Base-by-base conservation (phyloP, 2,888 invertebrate genomes). In the Fragum fragum region DNA sequence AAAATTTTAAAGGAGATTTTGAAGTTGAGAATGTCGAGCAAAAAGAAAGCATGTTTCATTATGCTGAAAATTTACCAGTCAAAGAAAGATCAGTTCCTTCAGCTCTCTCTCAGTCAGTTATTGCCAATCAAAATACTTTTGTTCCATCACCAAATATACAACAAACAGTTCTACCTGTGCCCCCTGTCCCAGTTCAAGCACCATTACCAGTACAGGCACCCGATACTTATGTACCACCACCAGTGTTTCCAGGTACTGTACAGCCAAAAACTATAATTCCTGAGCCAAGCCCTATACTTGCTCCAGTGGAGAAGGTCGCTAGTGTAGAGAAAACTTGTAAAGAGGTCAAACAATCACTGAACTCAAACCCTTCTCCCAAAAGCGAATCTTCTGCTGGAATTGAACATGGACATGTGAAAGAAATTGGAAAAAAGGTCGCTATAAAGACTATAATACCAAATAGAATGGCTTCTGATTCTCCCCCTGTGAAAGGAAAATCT, bases 381-480 rank as follows among this genome's bases (percentile, higher is more conserved):
- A 59, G 16, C 11, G 3, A 26, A 6, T 59, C 26, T 32, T n/a
- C n/a, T 28, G 11, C 9, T 32, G 61, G 32, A 14, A 16, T 32
- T 32, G 32, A 7, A 18, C 61, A 61, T 14, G 32, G 6, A 0
- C 14, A 1, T 61, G n/a, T 29, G 28, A 61, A 29, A 53, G 70
- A 70, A 29, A 53, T 23, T 14, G 42, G 32, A 11, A 75, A 75
- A 72, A 63, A 72, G 21, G 55, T 80, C 32, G n/a, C 63, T 7
- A 71, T 80, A 11, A 80, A 75, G 36, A 72, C 75, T 23, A 71
- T 76, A 39, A 80, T 80, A 72, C 80, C 80, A 52, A 63, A 74
- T 53, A 36, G 5, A 32, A 23, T 29, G 11, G 26, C 23, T 2
- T 59, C 39, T 7, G 53, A 74, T 1, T 53, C 55, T 1, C 36